These are phyloP conservation scores for Drosophila murphyi DNA, from an alignment of 1,140 invertebrate species.

Conservation along the genomic window DNA sequence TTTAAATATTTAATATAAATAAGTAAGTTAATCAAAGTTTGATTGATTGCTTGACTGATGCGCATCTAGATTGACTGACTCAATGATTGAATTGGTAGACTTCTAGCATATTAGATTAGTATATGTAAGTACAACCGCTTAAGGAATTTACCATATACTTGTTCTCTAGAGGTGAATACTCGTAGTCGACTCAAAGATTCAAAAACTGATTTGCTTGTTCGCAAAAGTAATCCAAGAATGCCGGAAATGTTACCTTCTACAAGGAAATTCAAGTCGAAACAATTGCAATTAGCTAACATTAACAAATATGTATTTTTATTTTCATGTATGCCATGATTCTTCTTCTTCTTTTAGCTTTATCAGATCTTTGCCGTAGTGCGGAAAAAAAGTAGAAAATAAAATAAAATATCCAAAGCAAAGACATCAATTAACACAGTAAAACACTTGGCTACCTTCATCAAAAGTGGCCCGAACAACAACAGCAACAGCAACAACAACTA, in stretches of 20 bases:
- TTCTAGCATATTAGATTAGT: neutral
- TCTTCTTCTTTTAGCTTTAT: constrained; percentile 33
- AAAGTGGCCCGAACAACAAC: constrained; percentile 42
- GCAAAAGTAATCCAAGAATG: constrained; percentile 24
- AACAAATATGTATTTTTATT: constrained; percentile 10
- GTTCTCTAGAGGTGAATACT: too few relatives aligned
- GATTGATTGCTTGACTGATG: too few relatives aligned
- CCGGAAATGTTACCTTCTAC: constrained; percentile 41
- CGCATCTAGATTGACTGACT: neutral
- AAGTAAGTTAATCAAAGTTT: too few relatives aligned
- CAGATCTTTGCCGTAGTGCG: constrained; percentile 37
- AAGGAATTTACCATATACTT: too few relatives aligned
- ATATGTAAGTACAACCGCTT: neutral
- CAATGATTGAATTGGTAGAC: neutral
- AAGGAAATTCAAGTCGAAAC: constrained; percentile 17
- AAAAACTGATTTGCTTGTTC: neutral
- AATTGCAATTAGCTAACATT: constrained; percentile 43
- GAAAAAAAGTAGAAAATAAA: constrained; percentile 30
- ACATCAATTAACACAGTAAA: constrained; percentile 72
- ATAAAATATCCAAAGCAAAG: constrained; percentile 42
- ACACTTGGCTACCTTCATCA: constrained; percentile 60
- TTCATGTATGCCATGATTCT: neutral
- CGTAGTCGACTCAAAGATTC: neutral
- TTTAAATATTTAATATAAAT: neutral
- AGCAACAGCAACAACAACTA: constrained; percentile 40